Base-by-base conservation (phyloP, 2,888 invertebrate genomes). In the Sussaba pulchella region DNA sequence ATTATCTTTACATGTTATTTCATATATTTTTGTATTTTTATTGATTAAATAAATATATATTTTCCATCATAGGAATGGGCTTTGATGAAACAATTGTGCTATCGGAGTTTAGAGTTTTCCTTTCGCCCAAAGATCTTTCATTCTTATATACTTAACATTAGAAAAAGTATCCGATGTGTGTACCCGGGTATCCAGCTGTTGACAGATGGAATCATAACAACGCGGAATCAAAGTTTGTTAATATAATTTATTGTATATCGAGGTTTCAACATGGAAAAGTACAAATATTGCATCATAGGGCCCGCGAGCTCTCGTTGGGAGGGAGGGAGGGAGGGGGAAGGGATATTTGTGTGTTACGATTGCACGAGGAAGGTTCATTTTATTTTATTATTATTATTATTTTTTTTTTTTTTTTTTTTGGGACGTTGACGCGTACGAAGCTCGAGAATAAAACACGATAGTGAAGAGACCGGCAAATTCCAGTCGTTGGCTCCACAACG, bases 241-340 rank as follows among this genome's bases (percentile, higher is more conserved):
- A 92, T 92, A 92, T 92, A 91, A 92, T 92, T 92, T 92, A 92
- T 92, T 92, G 91, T 91, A 92, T 91, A 92, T 92, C 91, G 92
- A 91, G 91, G 91, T 92, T 92, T 92, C 91, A 92, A 92, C 91
- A 92, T 92, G 92, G 92, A 92, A 92, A 92, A 92, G 92, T 92
- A 92, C 92, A 92, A 92, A 92, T 92, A 92, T 92, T 92, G 92
- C 92, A 92, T 90, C 92, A 90, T 92, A 91, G 92, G 91, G 92
- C 91, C 90, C 90, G 90, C 89, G 91, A 92, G 91, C 90, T 92
- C 89, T 91, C 89, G 89, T 91, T 89, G 89, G 89, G 90, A 88
- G 88, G 91, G 91, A 89, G 91, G 91, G 90, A 90, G 89, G 88
- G 91, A 88, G 89, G 90, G 89, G 90, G 87, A 87, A 31, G n/a